Evolutionary conservation across 1,140 invertebrate genomes (phyloP).

Genomic region (Diploscapter pachys): DNA sequence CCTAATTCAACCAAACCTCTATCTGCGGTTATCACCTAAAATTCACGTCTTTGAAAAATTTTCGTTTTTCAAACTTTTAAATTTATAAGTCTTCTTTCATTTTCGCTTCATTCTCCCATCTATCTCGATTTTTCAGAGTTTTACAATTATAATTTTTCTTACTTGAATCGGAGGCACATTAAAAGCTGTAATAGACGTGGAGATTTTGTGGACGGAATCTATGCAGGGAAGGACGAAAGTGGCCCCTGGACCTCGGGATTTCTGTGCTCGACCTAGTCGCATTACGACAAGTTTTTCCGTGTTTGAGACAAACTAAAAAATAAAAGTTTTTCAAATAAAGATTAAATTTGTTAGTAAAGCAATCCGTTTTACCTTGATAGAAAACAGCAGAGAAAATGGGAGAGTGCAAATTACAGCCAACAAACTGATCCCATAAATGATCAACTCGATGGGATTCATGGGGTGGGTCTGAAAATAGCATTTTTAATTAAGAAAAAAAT

Average conservation of each 20-base stretch:
- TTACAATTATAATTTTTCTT: background rate
- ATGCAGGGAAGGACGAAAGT: constrained; percentile 40
- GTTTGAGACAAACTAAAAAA: constrained; percentile 38
- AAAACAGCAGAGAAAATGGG: constrained; percentile 39
- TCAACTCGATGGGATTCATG: constrained; percentile 20
- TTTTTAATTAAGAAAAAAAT: constrained; percentile 6
- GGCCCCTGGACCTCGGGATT: constrained; percentile 34
- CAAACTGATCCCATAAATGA: constrained; percentile 27
- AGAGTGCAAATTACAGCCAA: constrained; percentile 29
- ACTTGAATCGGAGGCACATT: constrained; percentile 42
- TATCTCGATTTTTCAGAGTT: too few species aligned
- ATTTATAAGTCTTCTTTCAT: background rate
- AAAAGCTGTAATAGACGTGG: constrained; percentile 34
- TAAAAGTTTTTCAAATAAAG: constrained; percentile 6
- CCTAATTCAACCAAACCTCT: constrained; percentile 40
- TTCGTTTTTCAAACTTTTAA: constrained; percentile 1
- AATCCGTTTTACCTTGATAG: constrained; percentile 32
- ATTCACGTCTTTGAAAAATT: background rate
- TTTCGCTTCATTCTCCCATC: too few species aligned
- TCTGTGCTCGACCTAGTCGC: constrained; percentile 39
- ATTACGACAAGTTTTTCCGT: constrained; percentile 36
- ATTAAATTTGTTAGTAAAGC: background rate
- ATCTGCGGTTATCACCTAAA: constrained; percentile 36
- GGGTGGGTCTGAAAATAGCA: constrained; percentile 23
- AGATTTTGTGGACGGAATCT: constrained; percentile 27